Evolutionary conservation across 2,888 invertebrate genomes (phyloP).

Genomic region (Campoletis raptor): DNA sequence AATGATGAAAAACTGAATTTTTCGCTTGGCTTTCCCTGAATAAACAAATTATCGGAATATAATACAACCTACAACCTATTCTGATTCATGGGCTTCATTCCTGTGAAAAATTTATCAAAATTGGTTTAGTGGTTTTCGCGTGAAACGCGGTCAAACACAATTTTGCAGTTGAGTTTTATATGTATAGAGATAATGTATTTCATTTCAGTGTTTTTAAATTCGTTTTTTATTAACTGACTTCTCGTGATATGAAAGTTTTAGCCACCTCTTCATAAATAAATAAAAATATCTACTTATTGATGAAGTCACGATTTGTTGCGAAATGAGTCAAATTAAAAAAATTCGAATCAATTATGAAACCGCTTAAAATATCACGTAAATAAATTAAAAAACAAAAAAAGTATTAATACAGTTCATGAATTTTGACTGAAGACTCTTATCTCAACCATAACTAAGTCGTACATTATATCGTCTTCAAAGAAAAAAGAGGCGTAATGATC

Average conservation of each 20-base stretch:
- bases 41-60: no score
- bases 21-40: no score
- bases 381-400: neutral
- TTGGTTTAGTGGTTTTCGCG: no score
- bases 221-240: neutral
- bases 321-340: neutral
- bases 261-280: no score
- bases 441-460: constrained; percentile 4
- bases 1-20: no score
- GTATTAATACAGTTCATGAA: neutral
- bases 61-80: no score
- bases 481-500: constrained; percentile 40
- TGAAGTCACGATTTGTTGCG: neutral
- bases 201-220: neutral
- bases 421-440: neutral
- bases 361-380: neutral
- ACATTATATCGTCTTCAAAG: neutral
- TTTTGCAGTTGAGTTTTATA: no score
- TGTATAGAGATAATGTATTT: no score
- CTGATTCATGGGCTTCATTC: no score
- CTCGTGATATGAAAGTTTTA: no score
- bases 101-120: no score
- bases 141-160: no score
- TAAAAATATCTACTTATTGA: neutral
- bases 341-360: neutral